phyloP scores from a whole-genome alignment of 2,797 vertebrate species.

The Vultur gryphus region DNA sequence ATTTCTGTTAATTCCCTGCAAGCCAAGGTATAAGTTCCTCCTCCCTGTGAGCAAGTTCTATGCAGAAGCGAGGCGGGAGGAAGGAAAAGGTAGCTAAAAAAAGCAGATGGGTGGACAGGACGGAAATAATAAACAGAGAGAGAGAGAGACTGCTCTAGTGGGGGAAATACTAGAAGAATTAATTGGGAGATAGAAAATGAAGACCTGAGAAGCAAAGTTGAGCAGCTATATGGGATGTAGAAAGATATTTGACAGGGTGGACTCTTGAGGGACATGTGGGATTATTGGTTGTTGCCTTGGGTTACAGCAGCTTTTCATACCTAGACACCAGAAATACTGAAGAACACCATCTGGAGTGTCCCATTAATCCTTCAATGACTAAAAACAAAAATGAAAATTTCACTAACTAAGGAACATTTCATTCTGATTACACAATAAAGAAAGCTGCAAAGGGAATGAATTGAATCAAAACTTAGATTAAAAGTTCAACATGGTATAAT shows the following conservation, averaged over 20 bases:
- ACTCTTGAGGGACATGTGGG: neutral
- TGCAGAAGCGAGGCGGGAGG: neutral
- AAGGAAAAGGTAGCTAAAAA: conserved; percentile 37
- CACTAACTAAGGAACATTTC: neutral
- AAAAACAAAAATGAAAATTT: neutral
- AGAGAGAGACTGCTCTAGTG: neutral
- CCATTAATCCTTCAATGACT: neutral
- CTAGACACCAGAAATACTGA: neutral
- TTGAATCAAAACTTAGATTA: neutral
- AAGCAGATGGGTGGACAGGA: neutral
- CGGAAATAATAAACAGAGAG: neutral
- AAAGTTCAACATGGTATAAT: neutral
- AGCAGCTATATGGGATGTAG: neutral
- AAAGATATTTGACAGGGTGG: neutral
- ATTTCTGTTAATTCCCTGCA: neutral
- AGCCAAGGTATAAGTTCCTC: neutral
- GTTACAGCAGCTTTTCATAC: neutral
- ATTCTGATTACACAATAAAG: neutral
- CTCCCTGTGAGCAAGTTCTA: neutral
- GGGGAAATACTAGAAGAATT: neutral
- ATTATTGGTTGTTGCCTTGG: neutral
- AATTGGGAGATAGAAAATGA: neutral
- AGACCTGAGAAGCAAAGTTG: neutral
- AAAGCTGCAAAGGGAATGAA: neutral
- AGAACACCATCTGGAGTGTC: neutral